Evolutionary conservation across 2,888 invertebrate species (phyloP), one percentile per base, ranked within the genome.

Genomic region (Cosmia trapezina): DNA sequence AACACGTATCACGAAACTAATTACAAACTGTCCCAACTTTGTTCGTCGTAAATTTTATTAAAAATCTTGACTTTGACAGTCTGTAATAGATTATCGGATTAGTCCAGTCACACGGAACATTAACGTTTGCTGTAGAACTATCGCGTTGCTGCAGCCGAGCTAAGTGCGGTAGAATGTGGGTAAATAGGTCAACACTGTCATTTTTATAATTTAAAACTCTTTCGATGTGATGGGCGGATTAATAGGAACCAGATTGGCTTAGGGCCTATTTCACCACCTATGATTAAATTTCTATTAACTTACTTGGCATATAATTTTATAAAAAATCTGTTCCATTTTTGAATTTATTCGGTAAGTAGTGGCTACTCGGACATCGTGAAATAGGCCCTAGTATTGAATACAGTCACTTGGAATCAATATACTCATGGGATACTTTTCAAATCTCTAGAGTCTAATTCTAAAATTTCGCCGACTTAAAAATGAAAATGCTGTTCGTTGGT

Each of bases 151-250:
- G 37, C 66, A 63, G 80, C 49, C 19, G 6, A 11, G 12, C 49
- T 49, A 33, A 37, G 22, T 37, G 56, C 37, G 9, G 37, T 49
- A 64, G 17, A 17, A 49, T 12, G 67, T 65, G 19, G 56, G 22
- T n/a, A 78, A 71, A 54, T 64, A 64, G 72, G 59, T 78, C 72
- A 78, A 33, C 53, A 59, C 19, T 43, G 14, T 19, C 0, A 70
- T 63, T 43, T 59, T 62, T 78, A 70, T 49, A 60, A 37, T 49
- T 28, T 61, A 28, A 57, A 28, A 28, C 17, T 49, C 43, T 62
- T 61, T 51, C 4, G 17, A 37, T 45, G 28, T 51, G 12, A 62
- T 17, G n/a, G 22, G 2, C 3, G 8, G 33, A 49, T 43, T 33
- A 22, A n/a, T 37, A 9, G n/a, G 14, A 19, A 37, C 22, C 14